A percentile compares a stretch with the other conserved stretches of the same genome.
Evolutionary conservation across 2,888 invertebrate species (phyloP).

Genomic region (Lissocephala sabroskyi): DNA sequence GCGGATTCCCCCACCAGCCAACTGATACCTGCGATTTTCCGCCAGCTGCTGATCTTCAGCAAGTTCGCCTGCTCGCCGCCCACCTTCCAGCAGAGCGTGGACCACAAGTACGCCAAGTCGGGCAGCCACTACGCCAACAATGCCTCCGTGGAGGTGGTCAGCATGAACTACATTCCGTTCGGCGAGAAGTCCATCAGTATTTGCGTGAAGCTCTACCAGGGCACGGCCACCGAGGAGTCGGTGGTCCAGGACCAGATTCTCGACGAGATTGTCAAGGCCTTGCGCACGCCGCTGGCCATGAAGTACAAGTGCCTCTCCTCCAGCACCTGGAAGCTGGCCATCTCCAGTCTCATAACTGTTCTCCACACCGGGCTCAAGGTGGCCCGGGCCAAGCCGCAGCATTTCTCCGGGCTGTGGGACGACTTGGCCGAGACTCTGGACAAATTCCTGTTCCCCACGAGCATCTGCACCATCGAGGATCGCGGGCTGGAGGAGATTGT

Average conservation of each 20-base stretch:
- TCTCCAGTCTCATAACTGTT: slow-evolving; percentile 83
- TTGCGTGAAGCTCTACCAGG: slow-evolving; percentile 83
- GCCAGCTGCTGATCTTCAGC: slow-evolving; percentile 78
- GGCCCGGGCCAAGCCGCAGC: slow-evolving; percentile 84
- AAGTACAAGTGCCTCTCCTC: slow-evolving; percentile 87
- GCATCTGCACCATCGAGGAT: slow-evolving; percentile 75
- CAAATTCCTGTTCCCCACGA: slow-evolving; percentile 90
- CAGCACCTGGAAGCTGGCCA: slow-evolving; percentile 87
- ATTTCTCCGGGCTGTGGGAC: slow-evolving; percentile 87
- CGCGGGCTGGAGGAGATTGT: slow-evolving; percentile 77
- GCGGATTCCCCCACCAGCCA: slow-evolving; percentile 76
- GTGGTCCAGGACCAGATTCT: slow-evolving; percentile 83
- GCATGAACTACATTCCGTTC: slow-evolving; percentile 89
- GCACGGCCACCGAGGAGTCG: slow-evolving; percentile 80
- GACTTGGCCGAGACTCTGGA: slow-evolving; percentile 89
- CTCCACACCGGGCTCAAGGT: slow-evolving; percentile 89
- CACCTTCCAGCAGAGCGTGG: slow-evolving; percentile 66
- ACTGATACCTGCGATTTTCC: slow-evolving; percentile 80
- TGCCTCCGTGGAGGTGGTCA: slow-evolving; percentile 80
- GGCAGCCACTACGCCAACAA: slow-evolving; percentile 65
- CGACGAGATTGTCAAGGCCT: slow-evolving; percentile 78
- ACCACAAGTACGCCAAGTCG: slow-evolving; percentile 74
- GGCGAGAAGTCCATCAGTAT: slow-evolving; percentile 85
- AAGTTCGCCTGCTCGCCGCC: slow-evolving; percentile 82
- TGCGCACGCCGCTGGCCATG: slow-evolving; percentile 82